phyloP scores from a whole-genome alignment of 2,797 vertebrate species.

The Scolopax bukidnonensis region DNA sequence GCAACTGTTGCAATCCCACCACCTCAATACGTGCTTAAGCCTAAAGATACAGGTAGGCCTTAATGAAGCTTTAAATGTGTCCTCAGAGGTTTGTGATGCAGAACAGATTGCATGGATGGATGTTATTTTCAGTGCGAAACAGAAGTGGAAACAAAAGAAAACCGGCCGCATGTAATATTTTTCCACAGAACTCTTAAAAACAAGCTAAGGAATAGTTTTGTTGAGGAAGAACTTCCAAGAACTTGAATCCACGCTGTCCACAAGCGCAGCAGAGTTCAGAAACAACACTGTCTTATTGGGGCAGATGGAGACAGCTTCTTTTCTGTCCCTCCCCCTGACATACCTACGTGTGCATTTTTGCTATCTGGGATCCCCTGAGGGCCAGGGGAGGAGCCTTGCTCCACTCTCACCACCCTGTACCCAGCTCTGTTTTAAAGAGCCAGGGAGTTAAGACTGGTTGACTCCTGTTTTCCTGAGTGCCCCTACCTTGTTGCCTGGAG shows the following conservation, averaged over 20 bases:
- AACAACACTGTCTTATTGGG: not conserved
- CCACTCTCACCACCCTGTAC: not conserved
- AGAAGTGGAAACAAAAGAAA: not conserved
- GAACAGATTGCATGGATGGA: not conserved
- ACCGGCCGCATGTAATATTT: not conserved
- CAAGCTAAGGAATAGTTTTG: not conserved
- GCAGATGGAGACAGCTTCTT: not conserved
- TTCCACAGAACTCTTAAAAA: not conserved
- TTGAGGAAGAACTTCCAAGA: not conserved
- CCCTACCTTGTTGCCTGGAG: not conserved
- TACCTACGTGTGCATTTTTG: accelerated
- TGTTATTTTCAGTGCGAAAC: not conserved
- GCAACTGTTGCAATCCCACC: not conserved
- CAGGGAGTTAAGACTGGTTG: not conserved
- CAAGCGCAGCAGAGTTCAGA: not conserved
- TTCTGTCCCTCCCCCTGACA: not conserved
- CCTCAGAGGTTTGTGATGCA: not conserved
- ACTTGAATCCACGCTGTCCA: not conserved
- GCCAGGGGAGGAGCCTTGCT: not conserved
- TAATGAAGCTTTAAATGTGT: not conserved
- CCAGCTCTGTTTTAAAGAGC: not conserved
- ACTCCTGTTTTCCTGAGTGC: not conserved
- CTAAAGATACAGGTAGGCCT: not conserved
- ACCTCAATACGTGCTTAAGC: not conserved
- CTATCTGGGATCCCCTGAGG: not conserved